These are phyloP conservation scores for Agapornis roseicollis DNA, from an alignment of 2,113 vertebrate species.

Conservation along the genomic window DNA sequence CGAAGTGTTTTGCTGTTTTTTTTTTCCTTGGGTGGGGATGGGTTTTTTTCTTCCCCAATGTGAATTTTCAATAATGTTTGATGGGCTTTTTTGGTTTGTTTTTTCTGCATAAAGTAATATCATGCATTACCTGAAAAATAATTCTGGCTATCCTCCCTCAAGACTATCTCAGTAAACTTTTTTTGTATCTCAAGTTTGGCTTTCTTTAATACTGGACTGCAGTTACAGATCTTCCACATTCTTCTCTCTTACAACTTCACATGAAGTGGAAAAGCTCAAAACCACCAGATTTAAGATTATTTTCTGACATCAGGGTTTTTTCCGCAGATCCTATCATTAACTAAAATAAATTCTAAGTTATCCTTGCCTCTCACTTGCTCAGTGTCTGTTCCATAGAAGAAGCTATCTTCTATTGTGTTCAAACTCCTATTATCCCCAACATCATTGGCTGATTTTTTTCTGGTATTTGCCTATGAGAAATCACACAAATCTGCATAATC, in stretches of 20 bases:
- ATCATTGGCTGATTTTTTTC: neutral
- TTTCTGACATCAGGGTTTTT: neutral
- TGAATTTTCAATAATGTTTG: neutral
- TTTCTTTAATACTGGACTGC: neutral
- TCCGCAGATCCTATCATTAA: neutral
- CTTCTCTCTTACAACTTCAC: neutral
- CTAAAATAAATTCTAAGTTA: neutral
- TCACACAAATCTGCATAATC: neutral
- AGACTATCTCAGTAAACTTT: neutral
- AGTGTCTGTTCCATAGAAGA: neutral
- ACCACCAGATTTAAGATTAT: neutral
- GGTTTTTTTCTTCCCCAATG: neutral
- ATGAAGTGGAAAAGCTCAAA: neutral
- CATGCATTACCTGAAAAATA: neutral
- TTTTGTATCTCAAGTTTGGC: neutral
- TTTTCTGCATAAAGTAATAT: neutral
- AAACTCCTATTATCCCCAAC: neutral
- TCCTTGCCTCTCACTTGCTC: neutral
- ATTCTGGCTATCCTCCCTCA: neutral
- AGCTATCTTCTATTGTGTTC: neutral
- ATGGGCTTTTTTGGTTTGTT: accelerated
- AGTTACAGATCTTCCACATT: neutral
- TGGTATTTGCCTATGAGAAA: neutral
- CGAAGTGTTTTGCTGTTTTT: accelerated
- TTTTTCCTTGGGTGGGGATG: neutral